Conservation (phyloP, 1,140 invertebrate genomes). For the Aphis gossypii region DNA sequence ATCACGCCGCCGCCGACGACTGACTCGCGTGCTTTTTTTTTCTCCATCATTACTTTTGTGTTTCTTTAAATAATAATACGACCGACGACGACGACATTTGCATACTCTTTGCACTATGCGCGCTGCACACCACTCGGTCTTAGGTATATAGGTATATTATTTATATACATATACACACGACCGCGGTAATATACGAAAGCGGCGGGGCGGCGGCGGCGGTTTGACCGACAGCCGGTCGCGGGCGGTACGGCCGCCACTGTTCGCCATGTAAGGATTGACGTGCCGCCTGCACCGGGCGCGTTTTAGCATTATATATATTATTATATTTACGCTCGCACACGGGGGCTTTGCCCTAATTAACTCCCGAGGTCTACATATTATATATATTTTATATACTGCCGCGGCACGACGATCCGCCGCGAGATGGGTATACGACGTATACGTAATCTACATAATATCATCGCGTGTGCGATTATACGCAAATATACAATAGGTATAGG, state of each 20-base stretch:
- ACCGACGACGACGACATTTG: constrained; percentile 31
- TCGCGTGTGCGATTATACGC: background rate
- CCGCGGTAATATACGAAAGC: background rate
- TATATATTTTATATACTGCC: background rate
- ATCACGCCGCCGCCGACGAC: constrained; percentile 19
- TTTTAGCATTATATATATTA: constrained; percentile 39
- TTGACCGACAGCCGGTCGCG: constrained; percentile 34
- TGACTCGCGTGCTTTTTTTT: background rate
- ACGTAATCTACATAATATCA: background rate
- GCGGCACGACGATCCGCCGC: background rate
- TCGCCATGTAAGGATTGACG: constrained; percentile 57
- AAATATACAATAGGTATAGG: background rate
- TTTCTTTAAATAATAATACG: constrained; percentile 39
- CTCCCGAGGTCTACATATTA: constrained; percentile 13
- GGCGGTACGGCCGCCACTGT: constrained; percentile 21
- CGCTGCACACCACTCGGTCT: background rate
- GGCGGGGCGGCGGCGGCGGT: constrained; percentile 15
- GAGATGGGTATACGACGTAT: background rate
- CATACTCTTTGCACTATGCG: constrained; percentile 15
- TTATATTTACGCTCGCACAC: constrained; percentile 11
- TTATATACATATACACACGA: background rate
- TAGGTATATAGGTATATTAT: background rate
- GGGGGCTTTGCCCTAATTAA: constrained; percentile 56
- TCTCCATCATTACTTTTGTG: constrained; percentile 36
- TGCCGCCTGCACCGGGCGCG: constrained; percentile 1